Base-by-base conservation (phyloP, 2,888 invertebrate species). In the Liodrosophila aerea region DNA sequence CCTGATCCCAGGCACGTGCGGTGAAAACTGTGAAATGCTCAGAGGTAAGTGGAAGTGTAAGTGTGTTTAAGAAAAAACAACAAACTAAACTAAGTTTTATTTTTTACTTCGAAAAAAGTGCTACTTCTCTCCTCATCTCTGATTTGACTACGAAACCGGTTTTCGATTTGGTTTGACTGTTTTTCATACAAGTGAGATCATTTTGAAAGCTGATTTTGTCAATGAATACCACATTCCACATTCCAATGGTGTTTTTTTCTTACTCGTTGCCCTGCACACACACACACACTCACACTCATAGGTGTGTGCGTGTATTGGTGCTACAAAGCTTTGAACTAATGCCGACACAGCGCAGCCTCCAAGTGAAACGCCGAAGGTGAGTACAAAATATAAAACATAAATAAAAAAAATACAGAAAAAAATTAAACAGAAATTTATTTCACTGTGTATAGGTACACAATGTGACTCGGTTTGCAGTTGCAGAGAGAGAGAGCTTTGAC, bases 131-230 rank as follows among this genome's bases (percentile, higher is more conserved):
- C 41, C 83, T 9, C 27, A 13, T 34, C 29, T 43, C 46, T 85
- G 87, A 88, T 88, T 88, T 88, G 87, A 86, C 85, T 87, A 90
- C 90, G 87, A 90, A 90, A 90, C 90, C 90, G 90, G 90, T 90
- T 90, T 90, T 90, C 90, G 90, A 90, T 90, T 90, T 90, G 90
- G 87, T 90, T 90, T 90, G 89, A 89, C 90, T 90, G 89, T 88
- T 89, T 89, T 88, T 87, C 80, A 87, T 86, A 75, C 89, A 88
- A 90, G 90, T 90, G 90, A 90, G 90, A 90, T 90, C 90, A 90
- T 90, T 90, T 90, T 90, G 90, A 90, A 90, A 90, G 90, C 90
- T 90, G 90, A 90, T 90, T 90, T 90, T 90, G 90, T 90, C 88
- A 89, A 89, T 89, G 88, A 89, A 89, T 84, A 84, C 88, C 84